phyloP scores from a whole-genome alignment of 1,140 invertebrate genomes.

The Coptotermes formosanus region DNA sequence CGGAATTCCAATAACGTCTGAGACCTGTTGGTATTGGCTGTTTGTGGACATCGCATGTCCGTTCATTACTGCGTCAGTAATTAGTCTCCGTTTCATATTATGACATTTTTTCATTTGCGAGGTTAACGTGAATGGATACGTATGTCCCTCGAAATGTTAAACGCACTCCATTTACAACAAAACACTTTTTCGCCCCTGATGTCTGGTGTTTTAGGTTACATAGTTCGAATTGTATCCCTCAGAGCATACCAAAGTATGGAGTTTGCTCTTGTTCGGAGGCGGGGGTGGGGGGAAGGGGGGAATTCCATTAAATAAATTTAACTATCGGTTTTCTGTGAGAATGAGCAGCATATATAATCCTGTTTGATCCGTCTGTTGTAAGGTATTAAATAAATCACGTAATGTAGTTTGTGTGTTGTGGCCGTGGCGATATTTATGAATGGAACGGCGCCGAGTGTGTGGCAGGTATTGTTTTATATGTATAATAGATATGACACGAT shows the following conservation, averaged over 20 bases:
- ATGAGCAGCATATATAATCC: background rate
- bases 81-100: too few species aligned
- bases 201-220: too few species aligned
- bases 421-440: background rate
- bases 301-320: too few species aligned
- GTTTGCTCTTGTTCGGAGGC: too few species aligned
- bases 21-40: too few species aligned
- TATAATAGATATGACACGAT: background rate
- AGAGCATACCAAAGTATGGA: background rate
- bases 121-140: too few species aligned
- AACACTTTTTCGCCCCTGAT: too few species aligned
- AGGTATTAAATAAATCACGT: background rate
- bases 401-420: background rate
- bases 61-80: too few species aligned
- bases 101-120: too few species aligned
- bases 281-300: too few species aligned
- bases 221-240: background rate
- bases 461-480: background rate
- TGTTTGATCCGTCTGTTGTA: background rate
- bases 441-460: background rate
- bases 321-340: background rate
- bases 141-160: background rate
- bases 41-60: too few species aligned
- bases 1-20: too few species aligned
- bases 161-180: background rate